Conservation (phyloP, 2,888 invertebrate genomes). For the Lomographa bimaculata region DNA sequence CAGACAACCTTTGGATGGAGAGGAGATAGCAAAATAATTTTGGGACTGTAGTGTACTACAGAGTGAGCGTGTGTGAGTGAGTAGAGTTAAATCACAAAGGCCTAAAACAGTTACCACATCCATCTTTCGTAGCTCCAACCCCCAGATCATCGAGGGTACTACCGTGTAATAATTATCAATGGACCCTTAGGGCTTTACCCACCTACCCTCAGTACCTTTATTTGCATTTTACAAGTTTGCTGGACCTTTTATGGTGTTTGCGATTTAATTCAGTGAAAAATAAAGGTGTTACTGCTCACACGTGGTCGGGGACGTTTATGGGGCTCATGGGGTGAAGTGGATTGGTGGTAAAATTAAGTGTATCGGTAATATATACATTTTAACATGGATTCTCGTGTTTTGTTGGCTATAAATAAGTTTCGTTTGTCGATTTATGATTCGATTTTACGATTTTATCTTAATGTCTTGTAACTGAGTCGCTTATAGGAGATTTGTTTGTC, state of each 20-base stretch:
- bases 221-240: conserved; percentile 64
- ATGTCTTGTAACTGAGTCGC: no score
- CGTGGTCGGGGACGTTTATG: conserved; percentile 31
- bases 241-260: conserved; percentile 48
- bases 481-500: no score
- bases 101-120: no score
- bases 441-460: no score
- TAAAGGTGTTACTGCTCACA: conserved; percentile 44
- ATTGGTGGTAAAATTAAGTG: conserved; percentile 18
- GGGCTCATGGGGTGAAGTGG: conserved; percentile 18
- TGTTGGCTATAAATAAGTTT: no score
- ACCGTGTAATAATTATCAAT: conserved; percentile 81
- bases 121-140: conserved; percentile 2
- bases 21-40: no score
- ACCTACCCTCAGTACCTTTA: conserved; percentile 45
- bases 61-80: no score
- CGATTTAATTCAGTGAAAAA: conserved; percentile 54
- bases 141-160: conserved; percentile 31
- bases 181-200: conserved; percentile 63
- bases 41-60: no score
- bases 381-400: conserved; percentile 5
- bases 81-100: no score
- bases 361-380: conserved; percentile 6
- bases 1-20: no score
- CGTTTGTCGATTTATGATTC: no score